Evolutionary conservation across 2,888 invertebrate genomes (phyloP), one percentile per base, ranked within the genome.

Genomic region (Drosophila quinaria): DNA sequence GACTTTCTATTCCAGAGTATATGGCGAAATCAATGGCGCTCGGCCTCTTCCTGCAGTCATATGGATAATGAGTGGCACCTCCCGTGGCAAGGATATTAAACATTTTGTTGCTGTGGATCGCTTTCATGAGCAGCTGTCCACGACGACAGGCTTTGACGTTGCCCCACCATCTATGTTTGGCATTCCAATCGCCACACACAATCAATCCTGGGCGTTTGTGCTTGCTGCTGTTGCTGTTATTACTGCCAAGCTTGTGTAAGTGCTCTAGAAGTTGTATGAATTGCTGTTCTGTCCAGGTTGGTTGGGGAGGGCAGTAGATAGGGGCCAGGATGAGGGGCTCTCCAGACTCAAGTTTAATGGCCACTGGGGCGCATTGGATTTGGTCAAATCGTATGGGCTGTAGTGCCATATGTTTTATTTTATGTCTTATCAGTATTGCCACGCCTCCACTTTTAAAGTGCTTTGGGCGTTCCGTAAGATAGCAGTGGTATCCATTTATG

Each of bases 21-120:
- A 62, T 25, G 2, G 52, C 62, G 15, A 62, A 62, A 1, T 62
- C 62, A 1, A 62, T 47, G 4, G 62, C 54, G 1, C 46, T 47
- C 0, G 62, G 62, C 1, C 31, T 46, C 4, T 25, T 52, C 3
- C 41, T 41, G 0, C 15, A 2, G 4, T 19, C 22, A 10, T 39
- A 39, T 6, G 52, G 52, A n/a, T 41, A 52, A 8, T 54, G 54
- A 1, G 52, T 52, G 17, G 52, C 25, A 1, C 37, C 39, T 1
- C 52, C 52, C 3, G 52, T 52, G 1, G 52, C 52, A 4, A 39
- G 2, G 4, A 52, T 4, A n/a, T 52, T 52, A 6, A 15, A 47
- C 2, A 3, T n/a, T 1, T 2, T 25, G 10, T 8, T 39, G 15
- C 2, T n/a, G 5, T 52, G 37, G 2, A 37, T 39, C 0, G 22